A percentile compares a stretch with the other conserved stretches of the same genome.
Evolutionary conservation across 2,888 invertebrate genomes (phyloP).

Genomic region (Agrochola lychnidis): DNA sequence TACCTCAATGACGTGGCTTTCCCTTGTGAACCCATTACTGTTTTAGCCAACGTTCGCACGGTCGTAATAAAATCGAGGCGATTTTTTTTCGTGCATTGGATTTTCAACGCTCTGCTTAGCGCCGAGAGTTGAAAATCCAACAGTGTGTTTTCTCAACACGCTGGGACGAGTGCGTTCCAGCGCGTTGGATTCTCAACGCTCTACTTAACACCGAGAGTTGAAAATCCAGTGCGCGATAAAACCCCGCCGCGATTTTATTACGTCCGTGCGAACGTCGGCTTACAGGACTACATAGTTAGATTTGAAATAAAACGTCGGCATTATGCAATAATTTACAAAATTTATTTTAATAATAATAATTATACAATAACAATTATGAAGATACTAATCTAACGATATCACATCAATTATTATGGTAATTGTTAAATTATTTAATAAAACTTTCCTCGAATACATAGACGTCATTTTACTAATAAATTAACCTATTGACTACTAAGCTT

Average conservation of each 20-base stretch:
- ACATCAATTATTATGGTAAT: slow-evolving; percentile 52
- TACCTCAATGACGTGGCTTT: not conserved
- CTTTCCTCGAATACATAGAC: slow-evolving; percentile 5
- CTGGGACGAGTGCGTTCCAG: no score
- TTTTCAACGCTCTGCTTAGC: no score
- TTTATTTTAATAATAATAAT: slow-evolving; percentile 17
- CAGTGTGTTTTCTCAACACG: no score
- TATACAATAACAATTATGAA: slow-evolving; percentile 17
- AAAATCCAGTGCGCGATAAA: no score
- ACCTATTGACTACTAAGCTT: slow-evolving; percentile 2
- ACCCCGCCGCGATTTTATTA: no score
- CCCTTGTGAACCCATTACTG: not conserved
- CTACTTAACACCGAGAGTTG: no score
- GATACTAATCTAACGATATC: slow-evolving; percentile 45
- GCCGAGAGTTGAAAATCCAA: no score
- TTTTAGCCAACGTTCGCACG: no score
- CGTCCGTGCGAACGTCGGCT: no score
- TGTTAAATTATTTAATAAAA: slow-evolving; percentile 11
- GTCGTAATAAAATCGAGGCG: no score
- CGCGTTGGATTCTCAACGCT: no score
- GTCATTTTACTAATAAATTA: slow-evolving; percentile 5
- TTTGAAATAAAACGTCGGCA: slow-evolving; percentile 20
- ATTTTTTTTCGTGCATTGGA: no score
- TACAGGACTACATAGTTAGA: not conserved
- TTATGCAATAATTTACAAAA: slow-evolving; percentile 20